phyloP scores from a whole-genome alignment of 2,888 invertebrate species.

The Danaus chrysippus region DNA sequence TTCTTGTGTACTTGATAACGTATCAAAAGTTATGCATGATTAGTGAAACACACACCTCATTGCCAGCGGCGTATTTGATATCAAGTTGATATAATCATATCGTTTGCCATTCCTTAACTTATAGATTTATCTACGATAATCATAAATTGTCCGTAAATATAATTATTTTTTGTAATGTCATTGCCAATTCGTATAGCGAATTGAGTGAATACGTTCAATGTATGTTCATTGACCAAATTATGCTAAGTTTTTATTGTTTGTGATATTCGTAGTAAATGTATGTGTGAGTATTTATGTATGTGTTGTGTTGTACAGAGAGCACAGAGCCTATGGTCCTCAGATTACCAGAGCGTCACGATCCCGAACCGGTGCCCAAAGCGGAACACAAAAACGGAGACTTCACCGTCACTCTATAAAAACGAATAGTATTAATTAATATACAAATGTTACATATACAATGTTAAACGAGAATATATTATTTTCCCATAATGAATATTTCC shows the following conservation, averaged over 20 bases:
- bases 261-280: too few species aligned
- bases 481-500: constrained; percentile 2
- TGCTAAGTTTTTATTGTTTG: too few species aligned
- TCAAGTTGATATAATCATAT: not conserved
- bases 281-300: constrained; percentile 42
- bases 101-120: not conserved
- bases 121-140: not conserved
- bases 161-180: not conserved
- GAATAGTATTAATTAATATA: not conserved
- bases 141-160: not conserved
- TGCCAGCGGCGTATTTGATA: not conserved
- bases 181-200: too few species aligned
- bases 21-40: not conserved
- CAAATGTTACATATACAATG: not conserved
- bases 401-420: constrained; percentile 63
- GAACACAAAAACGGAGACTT: constrained; percentile 68
- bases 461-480: not conserved
- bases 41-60: not conserved
- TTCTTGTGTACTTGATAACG: not conserved
- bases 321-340: constrained; percentile 62
- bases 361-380: constrained; percentile 53
- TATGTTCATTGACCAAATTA: too few species aligned
- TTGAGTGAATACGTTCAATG: too few species aligned
- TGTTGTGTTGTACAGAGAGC: constrained; percentile 68
- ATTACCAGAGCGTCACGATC: constrained; percentile 58